Conservation (phyloP, 2,888 invertebrate species). For the Tholera decimalis region DNA sequence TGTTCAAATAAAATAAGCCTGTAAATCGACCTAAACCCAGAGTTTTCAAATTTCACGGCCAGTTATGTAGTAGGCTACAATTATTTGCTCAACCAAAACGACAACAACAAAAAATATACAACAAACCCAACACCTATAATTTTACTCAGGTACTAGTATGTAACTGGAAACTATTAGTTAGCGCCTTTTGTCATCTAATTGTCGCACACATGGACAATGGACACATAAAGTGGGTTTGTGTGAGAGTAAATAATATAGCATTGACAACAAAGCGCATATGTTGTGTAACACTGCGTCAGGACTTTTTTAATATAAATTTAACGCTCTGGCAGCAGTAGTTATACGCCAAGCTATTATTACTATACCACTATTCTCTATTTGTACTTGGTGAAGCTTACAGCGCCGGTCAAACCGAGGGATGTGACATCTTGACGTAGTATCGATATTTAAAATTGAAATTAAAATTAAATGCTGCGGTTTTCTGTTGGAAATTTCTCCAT, state of each 20-base stretch:
- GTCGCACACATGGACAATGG: slow-evolving; percentile 23
- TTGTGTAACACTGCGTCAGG: slow-evolving; percentile 46
- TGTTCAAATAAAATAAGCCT: slow-evolving; percentile 21
- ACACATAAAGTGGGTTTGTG: slow-evolving; percentile 7
- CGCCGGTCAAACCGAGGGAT: slow-evolving; percentile 73
- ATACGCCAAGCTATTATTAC: slow-evolving; percentile 80
- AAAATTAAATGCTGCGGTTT: slow-evolving; percentile 59
- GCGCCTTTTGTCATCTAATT: slow-evolving; percentile 49
- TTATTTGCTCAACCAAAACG: slow-evolving; percentile 32
- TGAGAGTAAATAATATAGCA: slow-evolving; percentile 31
- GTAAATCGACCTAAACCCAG: not conserved
- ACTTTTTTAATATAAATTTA: slow-evolving; percentile 86
- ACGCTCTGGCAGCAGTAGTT: slow-evolving; percentile 76
- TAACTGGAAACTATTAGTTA: slow-evolving; percentile 35
- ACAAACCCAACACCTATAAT: slow-evolving; percentile 32
- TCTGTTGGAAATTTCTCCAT: slow-evolving; percentile 57
- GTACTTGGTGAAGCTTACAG: slow-evolving; percentile 81
- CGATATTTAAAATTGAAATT: slow-evolving; percentile 63
- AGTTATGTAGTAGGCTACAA: slow-evolving; percentile 24
- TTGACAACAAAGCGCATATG: slow-evolving; percentile 49
- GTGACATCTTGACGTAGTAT: slow-evolving; percentile 60
- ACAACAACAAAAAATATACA: slow-evolving; percentile 15
- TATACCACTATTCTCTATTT: slow-evolving; percentile 85
- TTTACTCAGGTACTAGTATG: slow-evolving; percentile 26
- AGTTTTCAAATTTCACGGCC: slow-evolving; percentile 38